These are phyloP conservation scores for Apogon hyalosoma DNA, from an alignment of 2,797 vertebrate species.

Conservation along the genomic window DNA sequence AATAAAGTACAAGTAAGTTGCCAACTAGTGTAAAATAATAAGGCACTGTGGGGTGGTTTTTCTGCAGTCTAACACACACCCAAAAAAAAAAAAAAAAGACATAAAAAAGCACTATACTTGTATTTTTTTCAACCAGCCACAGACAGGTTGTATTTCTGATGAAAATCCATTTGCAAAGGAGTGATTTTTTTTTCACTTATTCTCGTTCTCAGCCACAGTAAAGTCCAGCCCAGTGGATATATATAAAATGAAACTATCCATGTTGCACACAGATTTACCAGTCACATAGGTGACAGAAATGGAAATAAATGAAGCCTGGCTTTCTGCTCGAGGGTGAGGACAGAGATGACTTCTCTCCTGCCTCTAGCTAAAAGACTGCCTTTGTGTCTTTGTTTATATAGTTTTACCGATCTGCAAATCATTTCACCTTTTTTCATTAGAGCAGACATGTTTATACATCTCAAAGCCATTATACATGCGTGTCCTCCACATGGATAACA, in stretches of 20 bases:
- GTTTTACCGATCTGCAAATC: conserved; percentile 61
- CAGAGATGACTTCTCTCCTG: conserved; percentile 86
- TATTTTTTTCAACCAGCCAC: too few relatives aligned
- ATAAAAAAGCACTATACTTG: too few relatives aligned
- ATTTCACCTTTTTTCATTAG: conserved; percentile 37
- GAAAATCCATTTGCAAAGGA: conserved; percentile 59
- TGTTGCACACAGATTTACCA: conserved; percentile 85
- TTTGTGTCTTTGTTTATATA: conserved; percentile 41
- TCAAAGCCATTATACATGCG: conserved; percentile 15
- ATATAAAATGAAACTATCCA: conserved; percentile 85
- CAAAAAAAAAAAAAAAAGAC: too few relatives aligned
- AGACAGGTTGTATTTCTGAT: conserved; percentile 6
- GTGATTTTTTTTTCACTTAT: conserved; percentile 52
- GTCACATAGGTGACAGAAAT: conserved; percentile 86
- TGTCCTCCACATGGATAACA: conserved; percentile 21
- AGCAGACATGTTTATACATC: conserved; percentile 7
- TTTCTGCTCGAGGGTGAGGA: conserved; percentile 85
- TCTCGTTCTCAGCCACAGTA: conserved; percentile 52
- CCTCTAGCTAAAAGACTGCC: conserved; percentile 71
- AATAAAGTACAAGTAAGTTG: too few relatives aligned
- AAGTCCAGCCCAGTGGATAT: conserved; percentile 50
- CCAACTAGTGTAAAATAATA: too few relatives aligned
- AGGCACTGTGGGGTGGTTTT: too few relatives aligned
- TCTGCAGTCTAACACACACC: too few relatives aligned
- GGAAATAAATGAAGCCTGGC: conserved; percentile 89